Evolutionary conservation across 2,797 vertebrate genomes (phyloP), one percentile per base, ranked within the genome.

Genomic region (Amphiprion clarkii): DNA sequence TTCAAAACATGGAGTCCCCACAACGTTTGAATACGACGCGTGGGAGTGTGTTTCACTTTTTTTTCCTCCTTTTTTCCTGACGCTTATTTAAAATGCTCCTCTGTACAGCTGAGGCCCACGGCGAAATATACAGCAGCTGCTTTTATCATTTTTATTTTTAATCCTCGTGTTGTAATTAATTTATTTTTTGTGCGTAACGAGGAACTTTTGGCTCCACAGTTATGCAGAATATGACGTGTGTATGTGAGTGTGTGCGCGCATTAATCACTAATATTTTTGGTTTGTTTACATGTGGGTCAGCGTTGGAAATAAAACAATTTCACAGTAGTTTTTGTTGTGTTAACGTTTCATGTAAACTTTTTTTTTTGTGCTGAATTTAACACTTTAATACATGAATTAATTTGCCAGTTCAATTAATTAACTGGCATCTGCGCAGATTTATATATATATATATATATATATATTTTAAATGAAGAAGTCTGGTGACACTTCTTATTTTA

Each of bases 1-100:
- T 86, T 87, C 67, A 88, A 88, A 88, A 81, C 88, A 83, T 56
- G 59, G 78, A 67, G 83, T 77, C 44, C 71, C 86, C 85, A 86
- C 84, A 78, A 60, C 63, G 54, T 89, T 80, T 83, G 74, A 84
- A 83, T 76, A 51, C 69, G 68, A 80, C 81, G 77, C 75, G 83
- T 85, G 89, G 84, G 87, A 84, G 71, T 71, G n/a, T 55, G 61
- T 67, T 63, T 59, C 64, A 51, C 16, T 57, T 61, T 62, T 27
- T 60, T 42, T 44, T 23, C 4, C 1, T 11, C 57, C 21, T 5
- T 3, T 48, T 53, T 54, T 71, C 27, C 23, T 79, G 52, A 42
- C 14, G 55, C 60, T 74, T 17, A 69, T 49, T 68, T 74, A 16
- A 70, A 77, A 71, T 1, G 2, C 58, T 74, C 42, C 54, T 23